Percentiles rank a stretch among this genome's conserved stretches.
phyloP scores from a whole-genome alignment of 2,888 invertebrate genomes.

The Netelia fuscicornis region DNA sequence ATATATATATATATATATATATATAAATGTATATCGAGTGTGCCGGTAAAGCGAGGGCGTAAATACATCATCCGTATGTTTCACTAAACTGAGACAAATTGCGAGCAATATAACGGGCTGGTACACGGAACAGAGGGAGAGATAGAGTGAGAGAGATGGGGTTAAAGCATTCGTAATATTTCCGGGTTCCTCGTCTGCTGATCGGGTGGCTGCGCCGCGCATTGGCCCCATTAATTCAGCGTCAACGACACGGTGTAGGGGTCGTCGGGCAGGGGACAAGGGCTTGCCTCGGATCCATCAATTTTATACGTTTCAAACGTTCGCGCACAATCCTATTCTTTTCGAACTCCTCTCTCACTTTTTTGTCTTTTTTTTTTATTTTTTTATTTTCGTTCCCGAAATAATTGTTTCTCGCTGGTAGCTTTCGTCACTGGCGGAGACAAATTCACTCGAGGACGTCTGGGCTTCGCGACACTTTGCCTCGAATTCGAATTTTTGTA shows the following conservation, averaged over 20 bases:
- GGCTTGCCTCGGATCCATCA: conserved; percentile 35
- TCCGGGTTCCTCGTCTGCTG: conserved; percentile 63
- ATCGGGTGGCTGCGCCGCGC: conserved; percentile 59
- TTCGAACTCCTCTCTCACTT: not conserved
- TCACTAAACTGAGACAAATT: conserved; percentile 65
- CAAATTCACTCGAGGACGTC: not conserved
- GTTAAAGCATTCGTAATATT: conserved; percentile 63
- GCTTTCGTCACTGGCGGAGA: not conserved
- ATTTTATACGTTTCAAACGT: conserved; percentile 56
- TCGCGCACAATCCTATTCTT: conserved; percentile 22
- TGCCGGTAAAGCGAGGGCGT: conserved; percentile 53
- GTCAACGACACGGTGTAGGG: conserved; percentile 68
- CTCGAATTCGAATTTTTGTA: no score
- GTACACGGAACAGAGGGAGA: conserved; percentile 38
- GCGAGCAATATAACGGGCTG: conserved; percentile 59
- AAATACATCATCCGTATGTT: conserved; percentile 62
- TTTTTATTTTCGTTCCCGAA: not conserved
- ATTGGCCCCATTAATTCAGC: conserved; percentile 64
- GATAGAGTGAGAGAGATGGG: conserved; percentile 25
- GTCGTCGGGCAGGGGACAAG: conserved; percentile 40
- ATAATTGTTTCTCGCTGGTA: conserved; percentile 19
- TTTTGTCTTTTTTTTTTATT: not conserved
- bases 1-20: not conserved
- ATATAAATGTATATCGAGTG: conserved; percentile 7
- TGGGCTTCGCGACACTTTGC: not conserved